Evolutionary conservation across 2,113 vertebrate species (phyloP).

Genomic region (Alligator sinensis): DNA sequence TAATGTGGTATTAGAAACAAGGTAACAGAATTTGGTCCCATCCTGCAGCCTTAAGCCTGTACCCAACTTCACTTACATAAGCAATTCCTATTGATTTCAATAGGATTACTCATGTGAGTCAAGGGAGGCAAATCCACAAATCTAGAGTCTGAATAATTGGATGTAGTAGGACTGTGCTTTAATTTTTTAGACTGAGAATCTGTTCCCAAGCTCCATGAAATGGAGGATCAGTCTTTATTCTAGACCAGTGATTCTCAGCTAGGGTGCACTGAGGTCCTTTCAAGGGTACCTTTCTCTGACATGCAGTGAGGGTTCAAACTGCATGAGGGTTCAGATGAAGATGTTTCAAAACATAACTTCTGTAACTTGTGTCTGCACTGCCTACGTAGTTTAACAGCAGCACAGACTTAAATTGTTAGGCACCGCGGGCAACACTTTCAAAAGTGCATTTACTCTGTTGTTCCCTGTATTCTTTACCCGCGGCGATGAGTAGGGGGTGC

Average conservation of each 20-base stretch:
- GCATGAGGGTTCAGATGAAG: too few species aligned
- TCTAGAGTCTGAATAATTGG: background rate
- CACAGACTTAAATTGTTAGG: background rate
- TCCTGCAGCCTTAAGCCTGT: slow-evolving; percentile 16
- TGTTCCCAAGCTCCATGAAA: background rate
- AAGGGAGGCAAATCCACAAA: background rate
- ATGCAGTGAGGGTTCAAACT: too few species aligned
- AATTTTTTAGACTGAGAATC: background rate
- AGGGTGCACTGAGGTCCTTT: too few species aligned
- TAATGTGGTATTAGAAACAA: background rate
- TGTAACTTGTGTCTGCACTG: too few species aligned
- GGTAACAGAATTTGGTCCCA: background rate
- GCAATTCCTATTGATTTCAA: background rate
- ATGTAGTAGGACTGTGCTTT: background rate
- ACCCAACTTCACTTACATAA: background rate
- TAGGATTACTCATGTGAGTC: background rate
- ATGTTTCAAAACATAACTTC: too few species aligned
- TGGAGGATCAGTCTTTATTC: background rate
- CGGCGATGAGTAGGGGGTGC: too few species aligned
- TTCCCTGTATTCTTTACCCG: too few species aligned
- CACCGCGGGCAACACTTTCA: background rate
- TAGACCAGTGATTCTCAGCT: background rate
- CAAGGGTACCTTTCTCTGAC: too few species aligned
- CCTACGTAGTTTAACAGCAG: background rate
- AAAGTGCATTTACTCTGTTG: background rate